Conservation (phyloP, 2,888 invertebrate genomes). For the Agrypnus murinus region DNA sequence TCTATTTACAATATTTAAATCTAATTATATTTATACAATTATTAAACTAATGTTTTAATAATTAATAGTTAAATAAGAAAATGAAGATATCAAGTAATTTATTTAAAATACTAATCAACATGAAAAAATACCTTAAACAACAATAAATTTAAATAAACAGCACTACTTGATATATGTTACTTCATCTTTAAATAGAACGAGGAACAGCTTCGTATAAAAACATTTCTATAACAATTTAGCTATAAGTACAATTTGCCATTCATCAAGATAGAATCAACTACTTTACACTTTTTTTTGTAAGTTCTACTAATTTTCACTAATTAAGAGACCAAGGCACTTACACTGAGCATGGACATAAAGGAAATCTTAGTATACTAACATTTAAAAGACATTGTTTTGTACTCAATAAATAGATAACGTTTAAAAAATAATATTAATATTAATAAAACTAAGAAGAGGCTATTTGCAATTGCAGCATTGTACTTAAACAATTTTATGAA, state of each 20-base stretch:
- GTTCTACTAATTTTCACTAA: too few relatives aligned
- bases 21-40: constrained; percentile 3
- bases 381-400: constrained; percentile 20
- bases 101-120: too few relatives aligned
- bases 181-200: too few relatives aligned
- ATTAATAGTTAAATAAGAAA: too few relatives aligned
- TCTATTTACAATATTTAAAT: constrained; percentile 21
- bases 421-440: constrained; percentile 17
- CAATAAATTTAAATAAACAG: too few relatives aligned
- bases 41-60: constrained; percentile 3
- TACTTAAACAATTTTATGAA: constrained; percentile 11
- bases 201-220: not conserved
- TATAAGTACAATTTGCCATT: constrained; percentile 17
- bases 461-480: constrained; percentile 16
- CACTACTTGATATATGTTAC: too few relatives aligned
- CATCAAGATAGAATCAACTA: not conserved
- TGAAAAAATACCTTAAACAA: too few relatives aligned
- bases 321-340: constrained; percentile 4
- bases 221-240: not conserved
- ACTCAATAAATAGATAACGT: constrained; percentile 28
- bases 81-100: too few relatives aligned
- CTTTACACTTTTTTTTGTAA: too few relatives aligned
- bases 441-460: constrained; percentile 8
- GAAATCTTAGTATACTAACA: constrained; percentile 2
- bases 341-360: not conserved